These are phyloP conservation scores for Coluber constrictor DNA, from an alignment of 2,797 vertebrate genomes.

Conservation along the genomic window DNA sequence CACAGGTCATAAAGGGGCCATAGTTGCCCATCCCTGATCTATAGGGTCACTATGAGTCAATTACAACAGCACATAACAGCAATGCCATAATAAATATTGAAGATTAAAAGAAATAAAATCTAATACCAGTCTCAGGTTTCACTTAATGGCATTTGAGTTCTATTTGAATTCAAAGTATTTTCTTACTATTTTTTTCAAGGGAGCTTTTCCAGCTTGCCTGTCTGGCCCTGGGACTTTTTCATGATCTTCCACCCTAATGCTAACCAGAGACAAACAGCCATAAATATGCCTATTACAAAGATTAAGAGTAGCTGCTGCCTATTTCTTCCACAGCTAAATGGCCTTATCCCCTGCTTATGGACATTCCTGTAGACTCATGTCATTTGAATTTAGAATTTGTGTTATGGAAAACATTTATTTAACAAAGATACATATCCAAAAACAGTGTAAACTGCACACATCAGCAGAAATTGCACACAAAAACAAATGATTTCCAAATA, in stretches of 20 bases:
- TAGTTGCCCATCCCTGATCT: neutral
- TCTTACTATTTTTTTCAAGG: neutral
- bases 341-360: neutral
- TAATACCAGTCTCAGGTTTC: neutral
- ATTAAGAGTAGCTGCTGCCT: neutral
- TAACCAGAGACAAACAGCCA: neutral
- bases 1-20: neutral
- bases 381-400: neutral
- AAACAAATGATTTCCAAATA: neutral
- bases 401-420: neutral
- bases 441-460: neutral
- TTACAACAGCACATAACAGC: neutral
- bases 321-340: neutral
- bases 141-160: neutral
- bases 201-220: neutral
- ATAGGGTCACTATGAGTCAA: neutral
- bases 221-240: neutral
- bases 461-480: neutral
- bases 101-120: neutral
- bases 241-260: neutral
- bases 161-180: neutral
- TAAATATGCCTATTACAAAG: neutral
- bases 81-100: neutral
- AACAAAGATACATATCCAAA: neutral
- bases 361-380: neutral